phyloP scores from a whole-genome alignment of 2,888 invertebrate species.

The Cantharis rustica region DNA sequence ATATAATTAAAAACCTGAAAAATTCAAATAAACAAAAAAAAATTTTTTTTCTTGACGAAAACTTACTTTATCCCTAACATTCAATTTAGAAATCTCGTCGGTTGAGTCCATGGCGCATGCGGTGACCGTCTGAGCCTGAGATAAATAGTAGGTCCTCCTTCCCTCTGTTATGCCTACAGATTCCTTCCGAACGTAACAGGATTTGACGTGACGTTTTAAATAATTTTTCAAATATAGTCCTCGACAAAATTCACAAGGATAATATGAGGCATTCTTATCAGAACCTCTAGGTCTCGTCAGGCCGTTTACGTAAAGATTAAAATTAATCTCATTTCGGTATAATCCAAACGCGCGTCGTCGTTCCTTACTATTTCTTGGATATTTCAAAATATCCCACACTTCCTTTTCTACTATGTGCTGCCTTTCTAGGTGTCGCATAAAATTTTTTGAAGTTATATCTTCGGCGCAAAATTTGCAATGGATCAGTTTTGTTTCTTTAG shows the following conservation, averaged over 20 bases:
- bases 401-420: not conserved
- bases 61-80: constrained; percentile 5
- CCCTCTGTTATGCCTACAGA: not conserved
- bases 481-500: not conserved
- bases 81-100: constrained; percentile 1
- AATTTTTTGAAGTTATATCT: not conserved
- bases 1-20: constrained; percentile 34
- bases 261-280: not conserved
- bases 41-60: too few species aligned
- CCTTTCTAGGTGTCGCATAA: not conserved
- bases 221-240: not conserved
- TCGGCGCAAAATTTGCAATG: not conserved
- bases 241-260: not conserved
- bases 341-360: not conserved
- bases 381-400: not conserved
- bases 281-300: not conserved
- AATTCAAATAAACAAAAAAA: not conserved
- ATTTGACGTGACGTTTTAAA: not conserved
- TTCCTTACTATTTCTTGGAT: not conserved
- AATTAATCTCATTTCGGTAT: not conserved
- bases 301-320: not conserved
- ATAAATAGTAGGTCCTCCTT: not conserved
- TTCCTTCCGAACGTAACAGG: not conserved
- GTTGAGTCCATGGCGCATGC: constrained; percentile 4
- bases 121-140: not conserved